These are phyloP conservation scores for Bujurquina vittata DNA, from an alignment of 2,113 vertebrate species.

Conservation along the genomic window DNA sequence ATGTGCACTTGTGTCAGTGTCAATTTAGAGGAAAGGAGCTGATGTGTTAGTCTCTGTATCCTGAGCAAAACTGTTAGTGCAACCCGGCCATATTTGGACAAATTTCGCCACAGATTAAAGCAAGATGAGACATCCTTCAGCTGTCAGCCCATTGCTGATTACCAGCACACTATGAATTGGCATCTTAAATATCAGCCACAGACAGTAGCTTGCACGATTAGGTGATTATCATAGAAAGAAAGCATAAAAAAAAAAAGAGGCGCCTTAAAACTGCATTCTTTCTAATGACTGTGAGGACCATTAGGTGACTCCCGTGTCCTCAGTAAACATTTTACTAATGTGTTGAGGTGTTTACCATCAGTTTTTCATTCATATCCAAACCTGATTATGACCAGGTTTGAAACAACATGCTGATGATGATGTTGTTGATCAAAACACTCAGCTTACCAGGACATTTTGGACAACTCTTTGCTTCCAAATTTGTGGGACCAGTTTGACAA, in stretches of 20 bases:
- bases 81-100: neutral
- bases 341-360: too few relatives aligned
- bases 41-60: neutral
- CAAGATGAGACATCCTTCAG: neutral
- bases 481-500: neutral
- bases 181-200: neutral
- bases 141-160: neutral
- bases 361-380: neutral
- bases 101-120: neutral
- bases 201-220: neutral
- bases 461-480: neutral
- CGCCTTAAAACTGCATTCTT: neutral
- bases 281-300: rapidly evolving
- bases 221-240: too few relatives aligned
- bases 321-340: too few relatives aligned
- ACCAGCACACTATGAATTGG: neutral
- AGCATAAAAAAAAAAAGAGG: neutral
- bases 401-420: neutral
- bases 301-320: neutral
- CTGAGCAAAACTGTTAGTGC: neutral
- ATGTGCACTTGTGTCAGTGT: slow-evolving; percentile 3
- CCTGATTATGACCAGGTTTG: neutral
- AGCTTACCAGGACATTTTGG: neutral
- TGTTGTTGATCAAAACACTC: too few relatives aligned
- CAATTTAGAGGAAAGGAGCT: slow-evolving; percentile 52